Evolutionary conservation across 2,888 invertebrate genomes (phyloP).

Genomic region (Heteropelma amictum): DNA sequence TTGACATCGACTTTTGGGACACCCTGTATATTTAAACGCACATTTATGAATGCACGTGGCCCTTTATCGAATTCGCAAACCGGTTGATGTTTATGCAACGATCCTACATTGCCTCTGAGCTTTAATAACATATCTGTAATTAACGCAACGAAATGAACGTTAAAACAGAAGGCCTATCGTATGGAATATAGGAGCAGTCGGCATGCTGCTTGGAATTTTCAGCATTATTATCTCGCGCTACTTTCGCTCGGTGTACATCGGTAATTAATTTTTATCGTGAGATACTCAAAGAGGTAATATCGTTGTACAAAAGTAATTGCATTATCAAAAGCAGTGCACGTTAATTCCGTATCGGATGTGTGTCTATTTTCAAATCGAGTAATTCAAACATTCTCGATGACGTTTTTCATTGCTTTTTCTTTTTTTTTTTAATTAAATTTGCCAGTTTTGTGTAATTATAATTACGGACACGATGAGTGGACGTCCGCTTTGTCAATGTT

Average conservation of each 20-base stretch:
- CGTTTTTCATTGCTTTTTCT: too few relatives aligned
- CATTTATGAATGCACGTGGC: background rate
- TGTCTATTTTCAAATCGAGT: too few relatives aligned
- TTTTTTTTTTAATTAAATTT: too few relatives aligned
- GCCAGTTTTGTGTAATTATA: too few relatives aligned
- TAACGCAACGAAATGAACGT: conserved; percentile 55
- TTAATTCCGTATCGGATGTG: too few relatives aligned
- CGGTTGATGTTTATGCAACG: conserved; percentile 34
- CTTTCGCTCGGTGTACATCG: background rate
- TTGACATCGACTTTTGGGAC: too few relatives aligned
- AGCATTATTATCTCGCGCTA: conserved; percentile 10
- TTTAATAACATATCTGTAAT: conserved; percentile 66
- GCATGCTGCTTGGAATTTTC: too few relatives aligned
- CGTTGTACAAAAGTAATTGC: too few relatives aligned
- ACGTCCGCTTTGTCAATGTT: conserved; percentile 1
- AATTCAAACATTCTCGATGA: too few relatives aligned
- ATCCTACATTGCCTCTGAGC: conserved; percentile 48
- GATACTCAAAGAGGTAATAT: background rate
- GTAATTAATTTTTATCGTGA: background rate
- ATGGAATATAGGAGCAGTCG: background rate
- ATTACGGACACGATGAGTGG: background rate
- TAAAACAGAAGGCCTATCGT: conserved; percentile 13
- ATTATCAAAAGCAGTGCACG: too few relatives aligned
- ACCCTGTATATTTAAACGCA: background rate
- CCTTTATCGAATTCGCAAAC: conserved; percentile 31